These are phyloP conservation scores for Poliocrania exsul DNA, from an alignment of 2,797 vertebrate species.

Conservation along the genomic window DNA sequence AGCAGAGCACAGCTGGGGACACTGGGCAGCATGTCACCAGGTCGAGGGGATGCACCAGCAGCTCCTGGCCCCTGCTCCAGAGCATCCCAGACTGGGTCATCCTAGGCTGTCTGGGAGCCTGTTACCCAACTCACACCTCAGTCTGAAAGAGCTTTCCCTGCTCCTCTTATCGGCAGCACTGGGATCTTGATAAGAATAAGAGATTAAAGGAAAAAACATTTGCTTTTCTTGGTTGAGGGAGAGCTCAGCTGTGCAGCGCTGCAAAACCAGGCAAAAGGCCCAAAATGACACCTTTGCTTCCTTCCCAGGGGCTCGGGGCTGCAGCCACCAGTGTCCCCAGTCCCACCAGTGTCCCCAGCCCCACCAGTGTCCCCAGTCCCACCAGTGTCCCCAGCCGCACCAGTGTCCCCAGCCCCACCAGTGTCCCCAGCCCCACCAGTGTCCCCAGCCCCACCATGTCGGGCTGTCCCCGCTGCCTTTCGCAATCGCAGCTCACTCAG, in stretches of 20 bases:
- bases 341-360: no score
- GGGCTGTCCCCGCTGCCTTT: not conserved
- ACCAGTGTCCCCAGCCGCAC: no score
- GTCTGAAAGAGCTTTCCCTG: not conserved
- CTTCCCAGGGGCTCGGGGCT: not conserved
- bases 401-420: no score
- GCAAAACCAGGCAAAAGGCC: not conserved
- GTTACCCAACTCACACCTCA: not conserved
- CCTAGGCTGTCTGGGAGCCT: not conserved
- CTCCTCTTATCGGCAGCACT: not conserved
- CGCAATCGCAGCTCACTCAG: slow-evolving; percentile 10
- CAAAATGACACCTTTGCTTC: not conserved
- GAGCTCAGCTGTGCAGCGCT: not conserved
- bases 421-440: no score
- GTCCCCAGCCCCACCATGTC: not conserved
- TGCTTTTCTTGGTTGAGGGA: not conserved
- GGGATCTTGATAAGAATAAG: not conserved
- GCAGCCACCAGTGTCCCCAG: not conserved
- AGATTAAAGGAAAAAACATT: not conserved
- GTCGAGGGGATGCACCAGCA: not conserved
- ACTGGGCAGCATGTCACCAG: not conserved
- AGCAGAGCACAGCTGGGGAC: rapidly evolving
- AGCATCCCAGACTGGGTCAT: not conserved
- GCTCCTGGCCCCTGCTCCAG: not conserved
- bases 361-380: no score